These are phyloP conservation scores for Ranitomeya variabilis DNA, from an alignment of 2,113 vertebrate species.

Conservation along the genomic window DNA sequence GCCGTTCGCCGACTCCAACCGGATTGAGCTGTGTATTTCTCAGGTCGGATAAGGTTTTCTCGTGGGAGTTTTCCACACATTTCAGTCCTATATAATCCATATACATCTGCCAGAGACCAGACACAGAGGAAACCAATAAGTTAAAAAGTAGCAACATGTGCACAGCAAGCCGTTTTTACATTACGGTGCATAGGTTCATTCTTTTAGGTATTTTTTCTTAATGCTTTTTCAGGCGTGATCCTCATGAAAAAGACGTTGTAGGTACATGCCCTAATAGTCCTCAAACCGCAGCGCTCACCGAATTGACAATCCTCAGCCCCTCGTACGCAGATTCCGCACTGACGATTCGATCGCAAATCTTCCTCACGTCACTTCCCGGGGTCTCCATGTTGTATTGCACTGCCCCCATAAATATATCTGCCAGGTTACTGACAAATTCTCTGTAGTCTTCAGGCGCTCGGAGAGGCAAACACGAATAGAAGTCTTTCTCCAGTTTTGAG, in stretches of 20 bases:
- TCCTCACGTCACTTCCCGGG: conserved; percentile 64
- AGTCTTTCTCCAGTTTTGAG: conserved; percentile 68
- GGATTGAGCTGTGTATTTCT: conserved; percentile 62
- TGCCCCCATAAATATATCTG: conserved; percentile 74
- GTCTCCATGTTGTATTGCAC: conserved; percentile 82
- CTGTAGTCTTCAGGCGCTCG: conserved; percentile 64
- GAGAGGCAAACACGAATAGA: conserved; percentile 73
- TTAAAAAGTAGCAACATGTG: too few species aligned
- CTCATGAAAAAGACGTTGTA: too few species aligned
- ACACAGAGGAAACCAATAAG: too few species aligned
- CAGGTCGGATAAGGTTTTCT: conserved; percentile 67
- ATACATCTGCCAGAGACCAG: conserved; percentile 66
- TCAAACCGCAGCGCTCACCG: conserved; percentile 64
- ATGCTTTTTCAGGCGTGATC: too few species aligned
- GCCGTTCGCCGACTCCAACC: conserved; percentile 64
- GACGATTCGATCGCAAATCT: conserved; percentile 74
- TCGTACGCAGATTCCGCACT: conserved; percentile 60
- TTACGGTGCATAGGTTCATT: too few species aligned
- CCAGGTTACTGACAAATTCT: conserved; percentile 74
- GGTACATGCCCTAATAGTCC: too few species aligned
- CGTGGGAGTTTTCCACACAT: conserved; percentile 73
- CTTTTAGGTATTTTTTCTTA: too few species aligned
- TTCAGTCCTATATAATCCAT: conserved; percentile 58
- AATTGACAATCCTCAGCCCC: conserved; percentile 65
- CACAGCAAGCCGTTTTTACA: too few species aligned